Evolutionary conservation across 2,797 vertebrate species (phyloP).

Genomic region (Aselliscus stoliczkanus): DNA sequence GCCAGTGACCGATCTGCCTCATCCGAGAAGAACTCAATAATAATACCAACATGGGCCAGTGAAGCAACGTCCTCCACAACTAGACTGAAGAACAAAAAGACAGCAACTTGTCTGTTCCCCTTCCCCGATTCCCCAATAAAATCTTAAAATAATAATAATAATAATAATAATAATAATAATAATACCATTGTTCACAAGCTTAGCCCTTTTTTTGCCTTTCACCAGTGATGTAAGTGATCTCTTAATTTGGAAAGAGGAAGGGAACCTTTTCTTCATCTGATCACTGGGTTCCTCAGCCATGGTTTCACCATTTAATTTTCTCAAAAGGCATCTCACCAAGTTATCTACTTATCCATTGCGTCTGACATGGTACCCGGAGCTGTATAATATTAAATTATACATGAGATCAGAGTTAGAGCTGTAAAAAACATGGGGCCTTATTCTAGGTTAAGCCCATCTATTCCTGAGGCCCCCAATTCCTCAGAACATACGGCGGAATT

Average conservation of each 20-base stretch:
- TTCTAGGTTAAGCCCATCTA: constrained; percentile 6
- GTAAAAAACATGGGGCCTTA: background rate
- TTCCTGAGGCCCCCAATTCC: background rate
- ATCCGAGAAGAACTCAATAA: too few species aligned
- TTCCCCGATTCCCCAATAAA: too few species aligned
- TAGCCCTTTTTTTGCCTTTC: background rate
- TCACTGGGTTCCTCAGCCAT: background rate
- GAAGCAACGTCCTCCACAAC: too few species aligned
- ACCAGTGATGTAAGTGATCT: background rate
- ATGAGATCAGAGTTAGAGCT: constrained; percentile 9
- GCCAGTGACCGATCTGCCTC: too few species aligned
- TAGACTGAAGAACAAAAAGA: too few species aligned
- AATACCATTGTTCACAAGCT: background rate
- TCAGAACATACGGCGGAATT: background rate
- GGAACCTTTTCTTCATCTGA: background rate
- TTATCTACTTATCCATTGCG: background rate
- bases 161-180: too few species aligned
- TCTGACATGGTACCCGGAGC: background rate
- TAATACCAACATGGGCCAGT: too few species aligned
- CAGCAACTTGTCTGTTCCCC: too few species aligned
- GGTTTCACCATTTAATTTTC: background rate
- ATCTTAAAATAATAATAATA: too few species aligned
- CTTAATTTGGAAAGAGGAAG: background rate
- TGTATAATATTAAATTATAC: constrained; percentile 3
- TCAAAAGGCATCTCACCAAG: background rate